Conservation (phyloP, 1,140 invertebrate genomes). For the Chrysomallon squamiferum region DNA sequence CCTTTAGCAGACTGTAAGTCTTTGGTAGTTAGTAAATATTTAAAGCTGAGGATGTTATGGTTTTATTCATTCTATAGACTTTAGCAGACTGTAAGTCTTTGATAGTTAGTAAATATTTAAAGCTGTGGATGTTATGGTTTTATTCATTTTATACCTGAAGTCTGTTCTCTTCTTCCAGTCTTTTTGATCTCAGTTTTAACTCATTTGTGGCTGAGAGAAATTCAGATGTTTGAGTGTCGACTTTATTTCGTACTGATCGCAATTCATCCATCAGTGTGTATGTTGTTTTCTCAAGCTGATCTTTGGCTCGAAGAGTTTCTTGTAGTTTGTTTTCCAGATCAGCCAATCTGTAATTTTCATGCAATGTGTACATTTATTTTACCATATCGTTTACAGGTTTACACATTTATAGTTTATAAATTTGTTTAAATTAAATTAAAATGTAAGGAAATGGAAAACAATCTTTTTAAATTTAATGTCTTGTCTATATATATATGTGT, state of each 20-base stretch:
- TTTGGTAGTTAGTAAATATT: no score
- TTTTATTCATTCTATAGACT: no score
- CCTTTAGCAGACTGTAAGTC: no score
- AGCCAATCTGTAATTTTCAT: conserved; percentile 37
- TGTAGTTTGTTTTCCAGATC: conserved; percentile 47
- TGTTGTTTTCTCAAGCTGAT: conserved; percentile 49
- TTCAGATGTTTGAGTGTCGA: conserved; percentile 51
- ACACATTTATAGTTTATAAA: background rate
- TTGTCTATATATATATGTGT: no score
- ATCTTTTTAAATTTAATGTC: no score
- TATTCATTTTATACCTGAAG: conserved; percentile 37
- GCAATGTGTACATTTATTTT: no score
- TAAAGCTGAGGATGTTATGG: no score
- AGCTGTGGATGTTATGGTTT: no score
- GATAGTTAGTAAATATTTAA: no score
- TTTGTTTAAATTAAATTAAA: background rate
- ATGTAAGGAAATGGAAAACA: no score
- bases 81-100: no score
- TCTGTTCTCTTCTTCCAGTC: conserved; percentile 58
- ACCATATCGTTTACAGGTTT: no score
- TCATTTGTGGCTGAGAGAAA: conserved; percentile 44
- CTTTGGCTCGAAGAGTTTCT: conserved; percentile 42
- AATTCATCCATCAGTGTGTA: conserved; percentile 54
- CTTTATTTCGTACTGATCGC: conserved; percentile 39
- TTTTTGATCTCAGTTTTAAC: conserved; percentile 46